These are phyloP conservation scores for Pollenia amentaria DNA, from an alignment of 2,888 invertebrate genomes.

Conservation along the genomic window DNA sequence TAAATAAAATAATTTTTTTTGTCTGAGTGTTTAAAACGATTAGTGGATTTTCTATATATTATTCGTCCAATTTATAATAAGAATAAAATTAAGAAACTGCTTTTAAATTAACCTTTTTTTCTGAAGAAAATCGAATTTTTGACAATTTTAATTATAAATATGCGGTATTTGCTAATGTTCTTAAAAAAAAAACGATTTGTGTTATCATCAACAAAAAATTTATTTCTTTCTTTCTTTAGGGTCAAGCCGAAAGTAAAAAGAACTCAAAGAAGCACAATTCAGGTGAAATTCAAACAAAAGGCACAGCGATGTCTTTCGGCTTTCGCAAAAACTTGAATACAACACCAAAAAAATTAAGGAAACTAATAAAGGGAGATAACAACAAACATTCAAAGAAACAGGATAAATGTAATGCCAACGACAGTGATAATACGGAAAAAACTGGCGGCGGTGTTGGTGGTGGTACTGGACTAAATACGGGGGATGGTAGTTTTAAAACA, in stretches of 20 bases:
- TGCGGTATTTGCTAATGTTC: neutral
- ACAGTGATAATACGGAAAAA: constrained; percentile 41
- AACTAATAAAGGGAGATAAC: constrained; percentile 78
- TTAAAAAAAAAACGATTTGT: neutral
- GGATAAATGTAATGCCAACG: constrained; percentile 76
- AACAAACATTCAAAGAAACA: constrained; percentile 72
- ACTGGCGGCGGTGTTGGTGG: constrained; percentile 70
- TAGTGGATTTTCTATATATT: too few species aligned
- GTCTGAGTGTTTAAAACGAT: too few species aligned
- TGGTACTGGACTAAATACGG: constrained; percentile 2
- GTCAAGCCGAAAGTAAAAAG: constrained; percentile 85
- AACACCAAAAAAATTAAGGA: constrained; percentile 84
- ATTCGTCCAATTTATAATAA: too few species aligned
- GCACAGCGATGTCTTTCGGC: constrained; percentile 93
- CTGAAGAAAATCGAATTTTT: too few species aligned
- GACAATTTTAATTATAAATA: neutral
- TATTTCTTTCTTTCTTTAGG: constrained; percentile 77
- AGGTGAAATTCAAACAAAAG: constrained; percentile 84
- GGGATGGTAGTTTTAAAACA: constrained; percentile 52
- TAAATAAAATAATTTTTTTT: too few species aligned
- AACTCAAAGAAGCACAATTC: constrained; percentile 78
- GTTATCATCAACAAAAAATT: neutral
- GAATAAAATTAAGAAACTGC: too few species aligned
- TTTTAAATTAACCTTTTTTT: too few species aligned
- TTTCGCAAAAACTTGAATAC: constrained; percentile 89